phyloP scores from a whole-genome alignment of 2,888 invertebrate genomes.

The Periphyllus acericola region DNA sequence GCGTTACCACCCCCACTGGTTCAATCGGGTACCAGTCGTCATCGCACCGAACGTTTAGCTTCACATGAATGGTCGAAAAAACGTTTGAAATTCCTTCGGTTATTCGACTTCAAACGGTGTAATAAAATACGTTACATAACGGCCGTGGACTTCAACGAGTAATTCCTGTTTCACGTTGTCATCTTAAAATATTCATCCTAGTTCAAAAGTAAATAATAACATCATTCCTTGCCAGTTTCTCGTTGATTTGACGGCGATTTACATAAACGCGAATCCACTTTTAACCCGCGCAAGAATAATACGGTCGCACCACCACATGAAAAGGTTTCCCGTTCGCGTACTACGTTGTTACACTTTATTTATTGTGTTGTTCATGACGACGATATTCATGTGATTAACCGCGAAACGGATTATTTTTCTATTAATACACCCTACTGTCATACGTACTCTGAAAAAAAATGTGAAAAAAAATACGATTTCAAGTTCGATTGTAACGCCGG shows the following conservation, averaged over 20 bases:
- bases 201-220: conserved; percentile 42
- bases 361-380: too few relatives aligned
- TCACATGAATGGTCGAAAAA: not conserved
- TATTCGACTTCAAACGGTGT: not conserved
- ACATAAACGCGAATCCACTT: conserved; percentile 29
- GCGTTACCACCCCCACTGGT: not conserved
- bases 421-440: too few relatives aligned
- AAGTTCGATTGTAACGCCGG: too few relatives aligned
- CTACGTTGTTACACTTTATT: too few relatives aligned
- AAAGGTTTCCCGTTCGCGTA: conserved; percentile 29
- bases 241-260: conserved; percentile 15
- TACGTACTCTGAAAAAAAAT: too few relatives aligned
- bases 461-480: too few relatives aligned
- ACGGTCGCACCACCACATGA: not conserved
- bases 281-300: conserved; percentile 23
- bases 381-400: too few relatives aligned
- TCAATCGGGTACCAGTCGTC: not conserved
- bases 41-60: too few relatives aligned
- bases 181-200: conserved; percentile 32
- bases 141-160: conserved; percentile 19
- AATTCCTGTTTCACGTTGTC: conserved; percentile 48
- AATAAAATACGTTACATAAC: conserved; percentile 32
- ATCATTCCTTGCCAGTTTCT: conserved; percentile 43
- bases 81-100: not conserved
- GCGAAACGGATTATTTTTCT: not conserved